A percentile compares a stretch with the other conserved stretches of the same genome.
Evolutionary conservation across 1,140 invertebrate genomes (phyloP).

Genomic region (Dreissena rostriformis): DNA sequence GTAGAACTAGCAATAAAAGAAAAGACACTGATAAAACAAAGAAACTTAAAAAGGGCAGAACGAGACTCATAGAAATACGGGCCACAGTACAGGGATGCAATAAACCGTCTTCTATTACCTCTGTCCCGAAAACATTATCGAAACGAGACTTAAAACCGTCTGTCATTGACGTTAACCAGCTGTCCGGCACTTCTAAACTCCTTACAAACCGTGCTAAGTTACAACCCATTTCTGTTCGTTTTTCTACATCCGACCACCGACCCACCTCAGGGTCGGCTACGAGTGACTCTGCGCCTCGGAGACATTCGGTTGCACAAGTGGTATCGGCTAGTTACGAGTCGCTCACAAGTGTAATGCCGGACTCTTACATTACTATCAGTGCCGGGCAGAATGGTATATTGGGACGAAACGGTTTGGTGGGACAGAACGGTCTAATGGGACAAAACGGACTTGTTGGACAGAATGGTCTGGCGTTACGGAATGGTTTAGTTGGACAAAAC

Average conservation of each 20-base stretch:
- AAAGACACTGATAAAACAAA: conserved; percentile 14
- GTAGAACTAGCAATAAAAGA: conserved; percentile 29
- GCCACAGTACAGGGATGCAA: conserved; percentile 22
- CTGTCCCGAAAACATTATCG: conserved; percentile 13
- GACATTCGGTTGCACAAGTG: background rate
- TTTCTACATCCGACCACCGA: conserved; percentile 7
- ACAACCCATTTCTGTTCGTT: conserved; percentile 41
- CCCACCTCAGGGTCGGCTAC: background rate
- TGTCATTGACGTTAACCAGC: conserved; percentile 27
- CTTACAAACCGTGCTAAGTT: conserved; percentile 28
- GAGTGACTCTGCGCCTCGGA: background rate
- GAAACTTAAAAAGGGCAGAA: conserved; percentile 9
- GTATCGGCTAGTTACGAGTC: conserved; percentile 41
- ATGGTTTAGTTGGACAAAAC: background rate
- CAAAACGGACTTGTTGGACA: background rate
- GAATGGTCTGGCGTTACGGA: too few relatives aligned
- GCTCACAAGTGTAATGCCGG: conserved; percentile 45
- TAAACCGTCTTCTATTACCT: background rate
- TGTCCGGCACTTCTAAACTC: background rate
- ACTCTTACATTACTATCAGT: conserved; percentile 28
- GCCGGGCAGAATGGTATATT: background rate
- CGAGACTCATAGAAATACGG: conserved; percentile 46
- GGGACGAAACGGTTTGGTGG: too few relatives aligned
- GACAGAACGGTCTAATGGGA: background rate
- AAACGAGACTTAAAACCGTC: conserved; percentile 41